These are phyloP conservation scores for Pseudorectes ferrugineus DNA, from an alignment of 2,113 vertebrate genomes.

Conservation along the genomic window DNA sequence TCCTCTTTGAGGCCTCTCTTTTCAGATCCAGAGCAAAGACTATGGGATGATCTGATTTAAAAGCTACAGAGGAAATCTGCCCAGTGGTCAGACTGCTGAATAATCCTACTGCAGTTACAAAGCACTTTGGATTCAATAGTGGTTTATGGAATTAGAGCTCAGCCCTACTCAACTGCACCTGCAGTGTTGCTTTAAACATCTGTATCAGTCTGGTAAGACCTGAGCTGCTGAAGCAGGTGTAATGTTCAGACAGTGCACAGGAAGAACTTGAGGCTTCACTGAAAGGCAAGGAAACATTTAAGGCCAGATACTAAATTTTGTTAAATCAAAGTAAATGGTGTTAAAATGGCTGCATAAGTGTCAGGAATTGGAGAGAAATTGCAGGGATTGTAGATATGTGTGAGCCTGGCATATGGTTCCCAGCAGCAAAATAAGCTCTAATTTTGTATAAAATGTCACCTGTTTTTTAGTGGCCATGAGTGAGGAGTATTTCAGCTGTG, in stretches of 20 bases:
- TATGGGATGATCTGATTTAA: not conserved
- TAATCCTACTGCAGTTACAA: not conserved
- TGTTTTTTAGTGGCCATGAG: not conserved
- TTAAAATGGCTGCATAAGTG: not conserved
- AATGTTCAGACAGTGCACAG: not conserved
- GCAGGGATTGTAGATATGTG: not conserved
- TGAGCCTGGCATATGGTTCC: not conserved
- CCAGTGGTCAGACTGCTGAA: not conserved
- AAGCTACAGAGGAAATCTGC: not conserved
- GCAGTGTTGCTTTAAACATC: slow-evolving; percentile 12
- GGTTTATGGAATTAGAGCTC: slow-evolving; percentile 5
- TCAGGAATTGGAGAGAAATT: not conserved
- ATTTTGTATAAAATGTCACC: not conserved
- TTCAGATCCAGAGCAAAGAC: slow-evolving; percentile 10
- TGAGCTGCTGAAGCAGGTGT: not conserved
- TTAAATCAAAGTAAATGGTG: not conserved
- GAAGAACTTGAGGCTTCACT: not conserved
- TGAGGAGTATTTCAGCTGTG: not conserved
- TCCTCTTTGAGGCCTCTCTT: slow-evolving; percentile 3
- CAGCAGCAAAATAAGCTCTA: not conserved
- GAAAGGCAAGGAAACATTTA: not conserved
- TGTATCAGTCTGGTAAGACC: not conserved
- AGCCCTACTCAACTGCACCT: not conserved
- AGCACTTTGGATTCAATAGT: not conserved
- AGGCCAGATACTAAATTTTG: not conserved